Evolutionary conservation across 2,888 invertebrate species (phyloP).

Genomic region (Drosophila paramelanica): DNA sequence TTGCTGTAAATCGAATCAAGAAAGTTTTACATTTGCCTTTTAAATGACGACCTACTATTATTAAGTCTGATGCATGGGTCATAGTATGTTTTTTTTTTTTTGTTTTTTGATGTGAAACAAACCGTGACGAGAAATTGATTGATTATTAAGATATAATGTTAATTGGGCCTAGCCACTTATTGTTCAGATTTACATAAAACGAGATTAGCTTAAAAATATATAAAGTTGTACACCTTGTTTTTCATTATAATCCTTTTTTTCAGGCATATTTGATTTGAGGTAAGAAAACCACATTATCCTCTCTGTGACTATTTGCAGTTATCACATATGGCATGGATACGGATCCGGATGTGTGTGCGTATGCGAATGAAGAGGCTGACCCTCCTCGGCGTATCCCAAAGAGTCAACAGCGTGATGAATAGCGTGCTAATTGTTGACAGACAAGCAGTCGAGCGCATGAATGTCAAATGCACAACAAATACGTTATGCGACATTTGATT

Average conservation of each 20-base stretch:
- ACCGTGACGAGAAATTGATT: conserved; percentile 36
- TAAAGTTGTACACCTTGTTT: neutral
- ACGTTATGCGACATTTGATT: conserved; percentile 62
- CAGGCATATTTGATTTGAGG: conserved; percentile 21
- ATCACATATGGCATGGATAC: conserved; percentile 12
- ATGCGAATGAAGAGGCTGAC: conserved; percentile 39
- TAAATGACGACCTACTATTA: conserved; percentile 48
- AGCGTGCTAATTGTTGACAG: conserved; percentile 85
- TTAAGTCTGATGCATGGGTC: conserved; percentile 20
- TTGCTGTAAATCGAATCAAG: conserved; percentile 42
- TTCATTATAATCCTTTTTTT: conserved; percentile 1
- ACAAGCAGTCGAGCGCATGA: conserved; percentile 73
- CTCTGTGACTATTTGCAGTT: conserved; percentile 26
- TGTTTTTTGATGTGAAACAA: neutral
- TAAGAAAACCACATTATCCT: conserved; percentile 48
- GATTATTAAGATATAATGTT: conserved; percentile 10
- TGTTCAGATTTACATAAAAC: neutral
- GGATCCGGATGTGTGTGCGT: conserved; percentile 10
- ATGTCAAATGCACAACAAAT: conserved; percentile 76
- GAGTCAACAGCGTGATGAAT: conserved; percentile 80
- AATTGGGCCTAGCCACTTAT: neutral
- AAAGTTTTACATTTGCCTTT: conserved; percentile 68
- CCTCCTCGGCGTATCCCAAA: conserved; percentile 40
- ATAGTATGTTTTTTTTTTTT: neutral
- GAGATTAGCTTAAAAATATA: neutral